Conservation (phyloP, 2,113 vertebrate genomes). For the Antennarius striatus region DNA sequence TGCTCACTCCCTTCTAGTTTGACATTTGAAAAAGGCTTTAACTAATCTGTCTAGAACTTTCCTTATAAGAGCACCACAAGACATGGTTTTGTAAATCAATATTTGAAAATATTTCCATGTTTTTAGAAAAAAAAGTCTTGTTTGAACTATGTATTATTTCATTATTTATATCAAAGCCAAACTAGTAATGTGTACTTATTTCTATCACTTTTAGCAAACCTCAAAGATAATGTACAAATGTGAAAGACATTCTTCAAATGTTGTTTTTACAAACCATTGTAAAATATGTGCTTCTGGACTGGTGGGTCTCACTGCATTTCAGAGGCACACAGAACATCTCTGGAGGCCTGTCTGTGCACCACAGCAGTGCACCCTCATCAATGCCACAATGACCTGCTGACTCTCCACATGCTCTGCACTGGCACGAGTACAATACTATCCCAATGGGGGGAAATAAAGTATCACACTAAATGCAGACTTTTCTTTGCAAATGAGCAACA, state of each 20-base stretch:
- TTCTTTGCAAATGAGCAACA: constrained; percentile 11
- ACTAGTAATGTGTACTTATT: constrained; percentile 60
- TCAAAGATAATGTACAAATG: constrained; percentile 63
- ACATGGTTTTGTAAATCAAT: constrained; percentile 67
- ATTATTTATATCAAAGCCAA: constrained; percentile 71
- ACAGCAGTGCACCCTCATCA: constrained; percentile 16
- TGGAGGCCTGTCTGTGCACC: constrained; percentile 26
- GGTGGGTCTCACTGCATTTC: constrained; percentile 25
- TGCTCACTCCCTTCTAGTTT: constrained; percentile 41
- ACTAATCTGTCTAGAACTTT: constrained; percentile 48
- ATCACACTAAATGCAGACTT: constrained; percentile 9
- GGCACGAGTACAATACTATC: constrained; percentile 16
- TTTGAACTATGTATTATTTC: constrained; percentile 61
- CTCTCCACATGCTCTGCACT: constrained; percentile 20
- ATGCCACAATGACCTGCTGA: constrained; percentile 15
- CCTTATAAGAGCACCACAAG: constrained; percentile 33
- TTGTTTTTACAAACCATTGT: constrained; percentile 68
- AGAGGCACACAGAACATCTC: constrained; percentile 17
- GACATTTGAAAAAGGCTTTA: constrained; percentile 66
- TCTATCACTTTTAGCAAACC: constrained; percentile 61
- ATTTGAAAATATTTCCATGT: constrained; percentile 69
- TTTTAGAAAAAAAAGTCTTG: constrained; percentile 62
- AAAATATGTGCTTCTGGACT: constrained; percentile 26
- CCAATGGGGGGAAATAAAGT: neutral
- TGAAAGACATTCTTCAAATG: constrained; percentile 54